phyloP scores from a whole-genome alignment of 2,888 invertebrate species.

The Amiota communis region DNA sequence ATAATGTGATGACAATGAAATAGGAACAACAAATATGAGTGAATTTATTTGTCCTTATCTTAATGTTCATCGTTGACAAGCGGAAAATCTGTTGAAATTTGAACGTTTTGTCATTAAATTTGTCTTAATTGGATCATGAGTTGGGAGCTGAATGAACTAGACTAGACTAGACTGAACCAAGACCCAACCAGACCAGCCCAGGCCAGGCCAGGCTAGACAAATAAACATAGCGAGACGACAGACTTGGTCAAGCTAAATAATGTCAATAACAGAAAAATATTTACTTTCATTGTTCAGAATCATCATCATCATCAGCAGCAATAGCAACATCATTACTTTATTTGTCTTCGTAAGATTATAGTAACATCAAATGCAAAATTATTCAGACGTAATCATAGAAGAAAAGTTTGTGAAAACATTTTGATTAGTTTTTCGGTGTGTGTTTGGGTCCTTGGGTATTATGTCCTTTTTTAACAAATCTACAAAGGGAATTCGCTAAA shows the following conservation, averaged over 20 bases:
- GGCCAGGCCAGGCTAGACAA: neutral
- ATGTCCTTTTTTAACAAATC: slow-evolving; percentile 1
- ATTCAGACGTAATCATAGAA: slow-evolving; percentile 53
- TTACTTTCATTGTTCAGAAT: slow-evolving; percentile 59
- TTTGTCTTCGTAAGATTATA: neutral
- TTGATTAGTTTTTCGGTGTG: slow-evolving; percentile 58
- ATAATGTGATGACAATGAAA: neutral
- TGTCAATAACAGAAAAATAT: slow-evolving; percentile 66
- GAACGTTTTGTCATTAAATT: slow-evolving; percentile 55
- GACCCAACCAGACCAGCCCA: neutral
- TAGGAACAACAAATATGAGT: neutral
- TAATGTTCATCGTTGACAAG: slow-evolving; percentile 30
- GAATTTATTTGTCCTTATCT: slow-evolving; percentile 14
- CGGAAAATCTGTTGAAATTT: slow-evolving; percentile 54
- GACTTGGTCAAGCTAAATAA: slow-evolving; percentile 33
- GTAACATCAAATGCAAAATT: slow-evolving; percentile 61
- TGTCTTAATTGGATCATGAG: slow-evolving; percentile 60
- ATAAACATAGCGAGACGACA: neutral
- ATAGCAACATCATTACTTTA: too few species aligned
- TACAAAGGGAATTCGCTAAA: slow-evolving; percentile 49
- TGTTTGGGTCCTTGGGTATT: slow-evolving; percentile 31
- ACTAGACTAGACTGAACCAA: neutral
- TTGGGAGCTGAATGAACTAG: neutral
- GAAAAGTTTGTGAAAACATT: slow-evolving; percentile 65
- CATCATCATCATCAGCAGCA: too few species aligned